These are phyloP conservation scores for Prostheceraeus crozeri DNA, from an alignment of 2,888 invertebrate species.

Conservation along the genomic window DNA sequence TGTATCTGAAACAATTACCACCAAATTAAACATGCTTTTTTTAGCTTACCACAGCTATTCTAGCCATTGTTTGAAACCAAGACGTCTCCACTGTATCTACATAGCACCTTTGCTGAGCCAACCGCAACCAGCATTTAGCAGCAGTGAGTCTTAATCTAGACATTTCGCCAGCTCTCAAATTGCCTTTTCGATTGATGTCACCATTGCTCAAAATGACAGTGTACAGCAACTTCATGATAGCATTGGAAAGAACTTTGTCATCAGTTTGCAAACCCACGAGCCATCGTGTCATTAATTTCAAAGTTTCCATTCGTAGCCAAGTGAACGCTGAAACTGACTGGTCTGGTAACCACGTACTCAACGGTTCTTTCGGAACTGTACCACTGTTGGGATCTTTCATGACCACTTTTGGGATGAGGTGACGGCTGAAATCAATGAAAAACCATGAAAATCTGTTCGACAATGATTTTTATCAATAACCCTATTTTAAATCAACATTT, in stretches of 20 bases:
- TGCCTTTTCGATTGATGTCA: not conserved
- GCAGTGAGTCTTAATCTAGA: slow-evolving; percentile 83
- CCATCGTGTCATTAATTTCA: slow-evolving; percentile 2
- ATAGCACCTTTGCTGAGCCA: slow-evolving; percentile 12
- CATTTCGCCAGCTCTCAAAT: slow-evolving; percentile 64
- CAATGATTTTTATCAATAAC: too few species aligned
- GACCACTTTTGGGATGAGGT: too few species aligned
- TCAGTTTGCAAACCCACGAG: slow-evolving; percentile 11
- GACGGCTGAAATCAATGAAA: too few species aligned
- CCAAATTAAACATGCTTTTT: too few species aligned
- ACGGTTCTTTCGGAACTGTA: too few species aligned
- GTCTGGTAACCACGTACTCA: too few species aligned
- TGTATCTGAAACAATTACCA: too few species aligned
- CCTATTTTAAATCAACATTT: too few species aligned
- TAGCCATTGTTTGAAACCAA: slow-evolving; percentile 15
- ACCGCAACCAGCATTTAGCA: slow-evolving; percentile 84
- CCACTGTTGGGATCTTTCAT: too few species aligned
- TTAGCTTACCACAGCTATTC: slow-evolving; percentile 27
- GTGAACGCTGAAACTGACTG: too few species aligned
- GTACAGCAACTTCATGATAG: not conserved
- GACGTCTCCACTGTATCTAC: not conserved
- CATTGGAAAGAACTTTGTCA: not conserved
- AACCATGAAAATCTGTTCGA: too few species aligned
- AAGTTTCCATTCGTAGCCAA: not conserved
- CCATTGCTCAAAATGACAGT: not conserved